These are phyloP conservation scores for Strigamia transsilvanica DNA, from an alignment of 2,888 invertebrate genomes.

Conservation along the genomic window DNA sequence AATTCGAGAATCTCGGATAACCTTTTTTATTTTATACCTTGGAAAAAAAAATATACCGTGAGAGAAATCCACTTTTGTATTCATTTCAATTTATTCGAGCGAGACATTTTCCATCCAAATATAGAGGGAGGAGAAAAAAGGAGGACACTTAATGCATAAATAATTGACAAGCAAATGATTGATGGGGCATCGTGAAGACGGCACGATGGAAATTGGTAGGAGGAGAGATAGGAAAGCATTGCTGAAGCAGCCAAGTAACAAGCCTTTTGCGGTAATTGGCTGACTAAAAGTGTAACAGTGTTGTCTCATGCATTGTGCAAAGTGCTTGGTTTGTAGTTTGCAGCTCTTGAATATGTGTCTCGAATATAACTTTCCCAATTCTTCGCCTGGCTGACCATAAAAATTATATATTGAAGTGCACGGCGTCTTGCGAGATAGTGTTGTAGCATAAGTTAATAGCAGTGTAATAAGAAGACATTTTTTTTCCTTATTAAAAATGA, in stretches of 20 bases:
- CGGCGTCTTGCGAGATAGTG: not conserved
- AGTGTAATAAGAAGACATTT: conserved; percentile 1
- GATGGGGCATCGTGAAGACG: conserved; percentile 6
- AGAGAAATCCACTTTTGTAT: not conserved
- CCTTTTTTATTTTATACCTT: not conserved
- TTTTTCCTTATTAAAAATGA: conserved; percentile 20
- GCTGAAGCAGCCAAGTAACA: conserved; percentile 23
- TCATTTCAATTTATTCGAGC: conserved; percentile 11
- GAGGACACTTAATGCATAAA: conserved; percentile 33
- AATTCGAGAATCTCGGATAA: conserved; percentile 4
- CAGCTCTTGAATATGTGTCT: conserved; percentile 1
- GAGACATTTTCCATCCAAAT: conserved; percentile 6
- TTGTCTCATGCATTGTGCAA: conserved; percentile 26
- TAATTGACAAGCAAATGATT: conserved; percentile 40
- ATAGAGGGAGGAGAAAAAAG: not conserved
- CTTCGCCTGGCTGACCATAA: conserved; percentile 30
- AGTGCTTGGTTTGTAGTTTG: conserved; percentile 21
- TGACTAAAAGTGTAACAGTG: conserved; percentile 7
- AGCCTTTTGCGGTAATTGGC: conserved; percentile 22
- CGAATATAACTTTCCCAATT: not conserved
- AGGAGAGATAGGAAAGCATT: conserved; percentile 16
- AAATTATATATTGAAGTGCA: conserved; percentile 24
- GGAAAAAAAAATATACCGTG: not conserved
- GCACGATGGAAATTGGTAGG: conserved; percentile 27
- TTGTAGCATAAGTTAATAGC: conserved; percentile 14